phyloP scores from a whole-genome alignment of 2,888 invertebrate genomes.

The Heteromyza rotundicornis region DNA sequence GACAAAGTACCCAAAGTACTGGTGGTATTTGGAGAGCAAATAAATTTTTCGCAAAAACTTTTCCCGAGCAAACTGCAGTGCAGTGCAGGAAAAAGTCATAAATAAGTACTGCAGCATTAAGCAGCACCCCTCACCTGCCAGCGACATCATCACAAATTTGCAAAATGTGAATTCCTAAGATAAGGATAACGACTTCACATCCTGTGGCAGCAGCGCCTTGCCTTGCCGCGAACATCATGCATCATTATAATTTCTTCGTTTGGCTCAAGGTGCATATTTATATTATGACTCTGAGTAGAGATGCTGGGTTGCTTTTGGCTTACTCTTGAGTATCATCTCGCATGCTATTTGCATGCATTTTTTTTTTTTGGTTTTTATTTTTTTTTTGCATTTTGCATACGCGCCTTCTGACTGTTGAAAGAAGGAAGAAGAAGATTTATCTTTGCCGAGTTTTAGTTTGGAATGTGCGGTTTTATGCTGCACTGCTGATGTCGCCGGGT shows the following conservation, averaged over 20 bases:
- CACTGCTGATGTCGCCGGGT: background rate
- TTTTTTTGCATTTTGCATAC: too few relatives aligned
- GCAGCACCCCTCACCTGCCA: too few relatives aligned
- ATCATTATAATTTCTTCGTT: slow-evolving; percentile 4
- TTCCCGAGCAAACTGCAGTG: slow-evolving; percentile 10
- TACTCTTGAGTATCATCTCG: background rate
- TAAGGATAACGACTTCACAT: slow-evolving; percentile 10
- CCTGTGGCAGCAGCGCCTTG: background rate
- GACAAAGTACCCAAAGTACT: background rate
- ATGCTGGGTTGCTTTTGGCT: too few relatives aligned
- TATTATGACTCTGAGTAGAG: too few relatives aligned
- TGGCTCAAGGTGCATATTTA: slow-evolving; percentile 2
- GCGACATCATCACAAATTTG: too few relatives aligned
- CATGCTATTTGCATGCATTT: slow-evolving; percentile 2
- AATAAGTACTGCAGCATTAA: background rate
- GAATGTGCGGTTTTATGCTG: background rate
- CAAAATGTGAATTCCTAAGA: slow-evolving; percentile 7
- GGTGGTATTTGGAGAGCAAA: background rate
- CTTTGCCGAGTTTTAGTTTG: slow-evolving; percentile 35
- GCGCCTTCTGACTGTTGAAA: slow-evolving; percentile 22
- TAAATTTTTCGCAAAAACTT: background rate
- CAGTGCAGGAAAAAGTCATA: slow-evolving; percentile 1
- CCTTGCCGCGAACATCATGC: background rate
- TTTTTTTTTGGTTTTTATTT: too few relatives aligned
- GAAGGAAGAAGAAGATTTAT: slow-evolving; percentile 34